Evolutionary conservation across 1,140 invertebrate species (phyloP).

Genomic region (Drosophila malerkotliana): DNA sequence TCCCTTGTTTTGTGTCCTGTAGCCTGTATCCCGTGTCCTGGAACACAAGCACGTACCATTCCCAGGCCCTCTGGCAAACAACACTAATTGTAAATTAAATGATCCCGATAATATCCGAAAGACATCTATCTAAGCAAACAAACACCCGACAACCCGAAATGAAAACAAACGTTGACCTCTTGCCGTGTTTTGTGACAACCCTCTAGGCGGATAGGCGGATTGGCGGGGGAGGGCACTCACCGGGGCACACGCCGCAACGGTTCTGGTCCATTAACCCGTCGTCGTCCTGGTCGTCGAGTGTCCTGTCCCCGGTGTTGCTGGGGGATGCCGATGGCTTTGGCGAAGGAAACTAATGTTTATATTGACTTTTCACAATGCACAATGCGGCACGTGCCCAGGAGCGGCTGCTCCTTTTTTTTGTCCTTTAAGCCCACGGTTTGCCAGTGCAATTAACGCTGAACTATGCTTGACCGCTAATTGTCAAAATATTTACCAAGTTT

Average conservation of each 20-base stretch:
- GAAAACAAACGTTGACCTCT: constrained; percentile 76
- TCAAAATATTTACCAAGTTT: constrained; percentile 80
- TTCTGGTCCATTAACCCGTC: constrained; percentile 83
- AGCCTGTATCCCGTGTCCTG: too few species aligned
- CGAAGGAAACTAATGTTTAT: constrained; percentile 61
- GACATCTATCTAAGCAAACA: constrained; percentile 64
- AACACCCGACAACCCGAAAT: not conserved
- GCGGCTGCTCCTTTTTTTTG: constrained; percentile 34
- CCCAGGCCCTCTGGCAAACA: constrained; percentile 32
- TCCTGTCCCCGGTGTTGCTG: constrained; percentile 24
- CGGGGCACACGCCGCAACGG: constrained; percentile 75
- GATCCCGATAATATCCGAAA: constrained; percentile 82
- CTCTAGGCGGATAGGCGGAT: not conserved
- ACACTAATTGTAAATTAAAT: constrained; percentile 82
- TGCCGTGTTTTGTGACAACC: constrained; percentile 43
- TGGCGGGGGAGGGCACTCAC: constrained; percentile 47
- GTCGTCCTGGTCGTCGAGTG: constrained; percentile 36
- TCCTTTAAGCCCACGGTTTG: constrained; percentile 55
- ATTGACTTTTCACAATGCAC: constrained; percentile 73
- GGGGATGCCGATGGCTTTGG: constrained; percentile 22
- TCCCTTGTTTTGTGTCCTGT: not conserved
- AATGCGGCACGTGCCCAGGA: constrained; percentile 58
- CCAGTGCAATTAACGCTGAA: constrained; percentile 72
- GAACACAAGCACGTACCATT: constrained; percentile 11
- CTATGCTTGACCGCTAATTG: constrained; percentile 81